Evolutionary conservation across 1,140 invertebrate species (phyloP).

Genomic region (Rhagoletis pomonella): DNA sequence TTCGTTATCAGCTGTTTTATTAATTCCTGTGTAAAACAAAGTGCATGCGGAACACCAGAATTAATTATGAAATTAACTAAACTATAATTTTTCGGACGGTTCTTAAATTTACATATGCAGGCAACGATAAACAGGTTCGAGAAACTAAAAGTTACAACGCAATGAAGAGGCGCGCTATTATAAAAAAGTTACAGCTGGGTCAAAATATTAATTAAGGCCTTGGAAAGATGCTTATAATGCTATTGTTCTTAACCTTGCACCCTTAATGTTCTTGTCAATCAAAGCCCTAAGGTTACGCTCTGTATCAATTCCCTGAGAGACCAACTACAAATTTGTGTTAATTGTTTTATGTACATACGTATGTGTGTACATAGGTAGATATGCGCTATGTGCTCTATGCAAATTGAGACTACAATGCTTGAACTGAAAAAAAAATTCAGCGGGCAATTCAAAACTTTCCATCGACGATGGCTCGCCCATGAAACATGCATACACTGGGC

Average conservation of each 20-base stretch:
- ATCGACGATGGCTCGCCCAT: slow-evolving; percentile 48
- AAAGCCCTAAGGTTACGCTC: not conserved
- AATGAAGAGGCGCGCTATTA: not conserved
- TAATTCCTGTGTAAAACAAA: too few species aligned
- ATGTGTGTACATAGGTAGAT: too few species aligned
- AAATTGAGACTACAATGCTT: not conserved
- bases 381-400: not conserved
- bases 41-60: too few species aligned
- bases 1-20: too few species aligned
- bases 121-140: too few species aligned
- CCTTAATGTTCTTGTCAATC: not conserved
- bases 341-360: too few species aligned
- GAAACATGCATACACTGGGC: slow-evolving; percentile 60
- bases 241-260: slow-evolving; percentile 1
- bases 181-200: not conserved
- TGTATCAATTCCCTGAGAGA: not conserved
- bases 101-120: too few species aligned
- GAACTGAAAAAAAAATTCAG: not conserved
- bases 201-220: not conserved
- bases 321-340: not conserved
- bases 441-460: slow-evolving; percentile 33
- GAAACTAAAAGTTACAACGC: not conserved
- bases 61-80: too few species aligned
- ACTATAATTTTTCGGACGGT: too few species aligned
- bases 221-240: not conserved